Evolutionary conservation across 1,140 invertebrate genomes (phyloP).

Genomic region (Bombyx mandarina): DNA sequence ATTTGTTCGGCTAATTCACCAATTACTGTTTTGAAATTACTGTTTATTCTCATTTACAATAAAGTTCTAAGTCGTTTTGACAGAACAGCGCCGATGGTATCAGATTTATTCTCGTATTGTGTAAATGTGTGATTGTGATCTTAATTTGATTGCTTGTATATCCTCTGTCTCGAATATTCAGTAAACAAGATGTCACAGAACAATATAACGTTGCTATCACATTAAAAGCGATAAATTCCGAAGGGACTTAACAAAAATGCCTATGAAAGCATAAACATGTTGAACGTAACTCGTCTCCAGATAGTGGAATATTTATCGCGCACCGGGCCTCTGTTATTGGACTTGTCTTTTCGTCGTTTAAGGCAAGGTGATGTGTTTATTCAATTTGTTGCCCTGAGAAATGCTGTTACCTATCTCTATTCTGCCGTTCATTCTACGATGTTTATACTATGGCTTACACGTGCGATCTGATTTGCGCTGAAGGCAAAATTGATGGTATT

Average conservation of each 20-base stretch:
- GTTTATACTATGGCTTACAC: slow-evolving; percentile 4
- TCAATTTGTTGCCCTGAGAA: slow-evolving; percentile 60
- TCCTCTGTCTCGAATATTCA: too few species aligned
- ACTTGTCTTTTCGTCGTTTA: slow-evolving; percentile 62
- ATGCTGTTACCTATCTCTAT: slow-evolving; percentile 55
- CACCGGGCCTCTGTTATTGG: slow-evolving; percentile 45
- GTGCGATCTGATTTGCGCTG: background rate
- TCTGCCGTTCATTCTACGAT: slow-evolving; percentile 37
- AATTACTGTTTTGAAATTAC: too few species aligned
- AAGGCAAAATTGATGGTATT: too few species aligned
- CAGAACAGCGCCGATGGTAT: too few species aligned
- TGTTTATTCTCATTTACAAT: too few species aligned
- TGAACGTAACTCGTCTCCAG: slow-evolving; percentile 22
- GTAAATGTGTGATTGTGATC: too few species aligned
- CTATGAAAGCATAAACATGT: slow-evolving; percentile 28
- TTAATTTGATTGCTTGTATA: too few species aligned
- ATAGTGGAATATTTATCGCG: slow-evolving; percentile 52
- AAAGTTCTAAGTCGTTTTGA: too few species aligned
- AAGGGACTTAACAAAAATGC: slow-evolving; percentile 16
- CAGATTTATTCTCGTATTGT: too few species aligned
- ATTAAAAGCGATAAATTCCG: slow-evolving; percentile 10
- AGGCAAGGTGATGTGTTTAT: slow-evolving; percentile 62
- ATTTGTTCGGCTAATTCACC: too few species aligned
- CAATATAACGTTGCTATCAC: background rate
- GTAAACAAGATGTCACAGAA: too few species aligned